Conservation (phyloP, 1,140 invertebrate species). For the Leptinotarsa defecta region DNA sequence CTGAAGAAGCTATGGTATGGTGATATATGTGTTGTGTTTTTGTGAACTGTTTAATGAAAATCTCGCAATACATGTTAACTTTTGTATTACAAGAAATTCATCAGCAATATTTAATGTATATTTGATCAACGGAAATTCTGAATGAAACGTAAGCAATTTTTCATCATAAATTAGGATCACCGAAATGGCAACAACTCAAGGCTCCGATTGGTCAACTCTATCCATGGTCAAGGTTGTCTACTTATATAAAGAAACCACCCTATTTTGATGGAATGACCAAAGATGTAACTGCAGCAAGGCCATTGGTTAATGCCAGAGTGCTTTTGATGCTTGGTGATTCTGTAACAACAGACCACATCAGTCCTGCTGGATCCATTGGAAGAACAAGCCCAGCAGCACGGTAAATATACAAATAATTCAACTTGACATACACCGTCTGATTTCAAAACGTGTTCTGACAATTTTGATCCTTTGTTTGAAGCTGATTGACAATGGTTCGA, state of each 20-base stretch:
- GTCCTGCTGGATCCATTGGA: constrained; percentile 96
- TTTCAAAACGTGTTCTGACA: no score
- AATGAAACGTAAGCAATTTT: neutral
- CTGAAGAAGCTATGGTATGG: no score
- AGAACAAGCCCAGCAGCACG: constrained; percentile 89
- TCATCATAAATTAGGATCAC: neutral
- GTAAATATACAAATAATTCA: constrained; percentile 20
- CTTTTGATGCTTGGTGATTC: constrained; percentile 91
- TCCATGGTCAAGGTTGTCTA: constrained; percentile 89
- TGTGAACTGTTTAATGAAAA: no score
- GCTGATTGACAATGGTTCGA: no score
- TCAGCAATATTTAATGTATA: no score
- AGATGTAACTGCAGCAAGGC: constrained; percentile 62
- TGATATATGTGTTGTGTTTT: no score
- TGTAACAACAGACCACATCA: constrained; percentile 98
- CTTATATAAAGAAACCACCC: constrained; percentile 96
- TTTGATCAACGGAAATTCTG: no score
- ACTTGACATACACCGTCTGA: no score
- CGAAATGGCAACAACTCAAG: constrained; percentile 15
- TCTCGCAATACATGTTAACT: no score
- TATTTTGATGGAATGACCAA: constrained; percentile 81
- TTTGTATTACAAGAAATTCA: no score
- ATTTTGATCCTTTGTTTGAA: no score
- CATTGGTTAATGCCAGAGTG: constrained; percentile 73
- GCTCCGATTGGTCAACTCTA: constrained; percentile 69